These are phyloP conservation scores for Gadus chalcogrammus DNA, from an alignment of 2,113 vertebrate species.

Conservation along the genomic window DNA sequence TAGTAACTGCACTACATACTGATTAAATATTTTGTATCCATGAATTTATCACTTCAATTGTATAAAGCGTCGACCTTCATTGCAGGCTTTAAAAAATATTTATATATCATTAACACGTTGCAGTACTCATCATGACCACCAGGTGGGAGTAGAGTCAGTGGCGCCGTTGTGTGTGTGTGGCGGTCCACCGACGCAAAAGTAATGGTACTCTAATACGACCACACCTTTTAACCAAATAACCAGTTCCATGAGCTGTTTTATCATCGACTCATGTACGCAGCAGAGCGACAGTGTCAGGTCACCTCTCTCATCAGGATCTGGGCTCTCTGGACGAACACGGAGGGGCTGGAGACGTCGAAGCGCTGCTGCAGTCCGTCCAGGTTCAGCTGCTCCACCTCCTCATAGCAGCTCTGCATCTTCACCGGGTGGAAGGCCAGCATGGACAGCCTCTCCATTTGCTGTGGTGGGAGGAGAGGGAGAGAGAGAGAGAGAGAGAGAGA, in stretches of 20 bases:
- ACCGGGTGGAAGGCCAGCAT: conserved; percentile 94
- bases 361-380: conserved; percentile 94
- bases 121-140: conserved; percentile 33
- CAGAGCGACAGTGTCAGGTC: conserved; percentile 5
- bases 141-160: conserved; percentile 41
- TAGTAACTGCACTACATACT: no score
- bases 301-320: conserved; percentile 98
- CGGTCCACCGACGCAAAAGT: not conserved
- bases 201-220: no score
- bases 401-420: conserved; percentile 96
- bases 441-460: conserved; percentile 94
- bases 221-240: no score
- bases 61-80: no score
- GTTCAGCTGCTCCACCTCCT: conserved; percentile 89
- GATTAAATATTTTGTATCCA: no score
- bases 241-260: no score
- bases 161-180: not conserved
- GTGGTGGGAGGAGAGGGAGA: conserved; percentile 1
- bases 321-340: conserved; percentile 89
- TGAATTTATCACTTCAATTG: no score
- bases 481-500: not conserved
- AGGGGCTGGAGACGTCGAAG: conserved; percentile 86
- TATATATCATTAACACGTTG: no score
- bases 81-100: no score
- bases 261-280: no score